Base-by-base conservation (phyloP, 2,113 vertebrate genomes). In the Rattus rattus region DNA sequence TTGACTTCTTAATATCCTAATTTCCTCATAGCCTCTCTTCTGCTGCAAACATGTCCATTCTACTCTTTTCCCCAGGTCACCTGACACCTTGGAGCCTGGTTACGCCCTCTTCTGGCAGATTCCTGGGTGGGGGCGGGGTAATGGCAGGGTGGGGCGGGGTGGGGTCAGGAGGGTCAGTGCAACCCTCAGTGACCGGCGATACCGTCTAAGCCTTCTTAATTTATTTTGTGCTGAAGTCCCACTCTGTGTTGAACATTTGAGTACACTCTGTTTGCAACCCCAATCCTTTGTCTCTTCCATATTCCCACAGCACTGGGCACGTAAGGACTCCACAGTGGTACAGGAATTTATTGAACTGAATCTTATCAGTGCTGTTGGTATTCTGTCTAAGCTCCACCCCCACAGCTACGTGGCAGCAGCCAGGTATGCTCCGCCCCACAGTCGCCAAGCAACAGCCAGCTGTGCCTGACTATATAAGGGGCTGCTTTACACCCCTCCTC, bases 231-330 rank as follows among this genome's bases (percentile, higher is more conserved):
- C 3, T 52, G n/a, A 56, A 79, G 65, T 19, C 63, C 7, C 13
- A 14, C 43, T 90, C 17, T 33, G 1, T 14, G 7, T 28, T 54
- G n/a, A 7, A 0, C 8, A 20, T 36, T 26, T 47, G 16, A 70
- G 19, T 39, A 3, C 9, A 3, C 6, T 13, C n/a, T 28, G 26
- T 33, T 19, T 1, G 8, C n/a, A 6, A 28, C 4, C 52, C 36
- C 28, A 14, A 26, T 20, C 36, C 0, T 0, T 0, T 1, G 0
- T n/a, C 54, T 20, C 49, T 2, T 43, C 61, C 17, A 17, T 10
- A 1, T 28, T 36, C 24, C 36, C 22, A 0, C 0, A 1, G 16
- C 0, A 0, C 36, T 36, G 8, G 0, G 0, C 8, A 2, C 4
- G 8, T 6, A 2, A 2, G 5, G 61, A 65, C n/a, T 81, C 1